These are phyloP conservation scores for Callopanchax toddi DNA, from an alignment of 2,113 vertebrate species.

Conservation along the genomic window DNA sequence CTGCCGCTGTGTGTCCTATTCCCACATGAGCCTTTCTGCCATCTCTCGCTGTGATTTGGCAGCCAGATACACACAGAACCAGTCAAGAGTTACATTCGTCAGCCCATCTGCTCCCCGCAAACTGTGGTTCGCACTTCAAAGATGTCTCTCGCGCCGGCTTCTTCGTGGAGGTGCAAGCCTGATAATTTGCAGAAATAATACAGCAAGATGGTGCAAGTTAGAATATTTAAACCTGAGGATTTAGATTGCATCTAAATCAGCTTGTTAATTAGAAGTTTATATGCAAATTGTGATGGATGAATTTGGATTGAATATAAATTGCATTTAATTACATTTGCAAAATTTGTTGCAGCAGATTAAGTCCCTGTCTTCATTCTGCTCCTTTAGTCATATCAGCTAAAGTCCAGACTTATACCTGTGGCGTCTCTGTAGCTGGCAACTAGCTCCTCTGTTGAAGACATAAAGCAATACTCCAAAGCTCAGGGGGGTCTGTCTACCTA, in stretches of 20 bases:
- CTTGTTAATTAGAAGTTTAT: too few species aligned
- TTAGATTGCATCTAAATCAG: too few species aligned
- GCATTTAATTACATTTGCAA: too few species aligned
- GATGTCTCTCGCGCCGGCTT: conserved; percentile 48
- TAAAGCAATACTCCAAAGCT: conserved; percentile 41
- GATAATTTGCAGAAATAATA: conserved; percentile 37
- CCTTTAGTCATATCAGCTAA: neutral
- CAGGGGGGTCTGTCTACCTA: conserved; percentile 36
- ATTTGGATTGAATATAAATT: too few species aligned
- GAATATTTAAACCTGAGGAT: too few species aligned
- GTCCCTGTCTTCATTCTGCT: too few species aligned
- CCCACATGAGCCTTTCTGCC: conserved; percentile 51
- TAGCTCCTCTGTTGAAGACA: conserved; percentile 25
- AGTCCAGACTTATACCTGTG: conserved; percentile 17
- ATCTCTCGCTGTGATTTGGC: conserved; percentile 61
- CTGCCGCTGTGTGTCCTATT: conserved; percentile 40
- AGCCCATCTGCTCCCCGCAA: conserved; percentile 71
- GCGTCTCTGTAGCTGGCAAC: conserved; percentile 18
- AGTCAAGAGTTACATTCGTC: conserved; percentile 66
- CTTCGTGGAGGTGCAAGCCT: conserved; percentile 36
- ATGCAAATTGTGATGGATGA: too few species aligned
- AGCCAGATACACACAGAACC: conserved; percentile 35
- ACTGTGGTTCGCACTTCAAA: conserved; percentile 71
- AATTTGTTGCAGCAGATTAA: too few species aligned
- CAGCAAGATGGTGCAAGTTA: conserved; percentile 2